phyloP scores from a whole-genome alignment of 2,888 invertebrate genomes.

The Pelosia muscerda region DNA sequence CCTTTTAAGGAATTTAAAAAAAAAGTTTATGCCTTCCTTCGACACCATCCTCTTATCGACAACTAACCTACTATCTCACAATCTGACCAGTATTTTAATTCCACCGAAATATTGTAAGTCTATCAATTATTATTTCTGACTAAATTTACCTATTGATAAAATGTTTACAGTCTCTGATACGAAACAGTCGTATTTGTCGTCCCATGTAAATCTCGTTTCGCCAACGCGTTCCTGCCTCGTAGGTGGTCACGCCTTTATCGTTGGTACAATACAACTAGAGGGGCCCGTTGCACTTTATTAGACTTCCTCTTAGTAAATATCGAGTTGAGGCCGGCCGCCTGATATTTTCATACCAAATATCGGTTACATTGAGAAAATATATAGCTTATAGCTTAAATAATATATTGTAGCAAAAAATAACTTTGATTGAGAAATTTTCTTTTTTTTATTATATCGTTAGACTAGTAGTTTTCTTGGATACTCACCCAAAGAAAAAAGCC shows the following conservation, averaged over 20 bases:
- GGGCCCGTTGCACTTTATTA: slow-evolving; percentile 72
- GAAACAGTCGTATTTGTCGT: slow-evolving; percentile 27
- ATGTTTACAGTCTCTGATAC: neutral
- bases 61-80: no score
- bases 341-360: slow-evolving; percentile 44
- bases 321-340: slow-evolving; percentile 45
- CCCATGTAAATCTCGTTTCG: slow-evolving; percentile 47
- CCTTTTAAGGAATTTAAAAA: no score
- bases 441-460: no score
- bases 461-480: no score
- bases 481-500: no score
- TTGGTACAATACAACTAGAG: slow-evolving; percentile 67
- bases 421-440: neutral
- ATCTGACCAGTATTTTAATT: neutral
- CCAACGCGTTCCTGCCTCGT: slow-evolving; percentile 71
- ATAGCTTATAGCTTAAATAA: neutral
- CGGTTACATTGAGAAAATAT: slow-evolving; percentile 8
- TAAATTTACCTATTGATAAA: neutral
- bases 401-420: neutral
- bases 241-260: slow-evolving; percentile 82
- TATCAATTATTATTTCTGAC: neutral
- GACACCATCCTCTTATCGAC: no score
- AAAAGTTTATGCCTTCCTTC: no score
- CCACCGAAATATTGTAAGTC: neutral
- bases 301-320: slow-evolving; percentile 75